phyloP scores from a whole-genome alignment of 2,797 vertebrate genomes.

The Agapornis canus region DNA sequence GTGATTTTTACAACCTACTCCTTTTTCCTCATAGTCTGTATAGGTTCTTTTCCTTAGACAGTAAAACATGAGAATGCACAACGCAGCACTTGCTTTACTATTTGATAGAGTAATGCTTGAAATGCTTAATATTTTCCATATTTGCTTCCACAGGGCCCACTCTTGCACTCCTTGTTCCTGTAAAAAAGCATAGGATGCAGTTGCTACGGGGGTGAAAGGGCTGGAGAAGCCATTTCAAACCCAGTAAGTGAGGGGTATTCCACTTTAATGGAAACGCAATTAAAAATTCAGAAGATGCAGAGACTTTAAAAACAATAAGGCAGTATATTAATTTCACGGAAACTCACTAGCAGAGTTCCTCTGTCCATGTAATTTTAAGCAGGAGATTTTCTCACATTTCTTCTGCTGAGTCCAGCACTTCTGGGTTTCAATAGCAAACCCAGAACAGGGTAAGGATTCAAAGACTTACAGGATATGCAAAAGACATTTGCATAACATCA shows the following conservation, averaged over 20 bases:
- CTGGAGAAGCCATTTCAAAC: background rate
- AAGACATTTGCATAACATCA: background rate
- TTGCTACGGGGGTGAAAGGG: background rate
- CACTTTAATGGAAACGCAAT: slow-evolving; percentile 47
- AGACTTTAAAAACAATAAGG: slow-evolving; percentile 14
- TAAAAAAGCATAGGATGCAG: background rate
- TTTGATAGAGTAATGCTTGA: background rate
- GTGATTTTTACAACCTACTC: background rate
- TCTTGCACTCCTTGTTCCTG: background rate
- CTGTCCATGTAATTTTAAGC: slow-evolving; percentile 18
- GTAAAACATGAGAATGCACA: slow-evolving; percentile 14
- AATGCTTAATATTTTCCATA: slow-evolving; percentile 13
- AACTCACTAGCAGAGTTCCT: background rate
- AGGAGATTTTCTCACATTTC: slow-evolving; percentile 56
- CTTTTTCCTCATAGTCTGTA: background rate
- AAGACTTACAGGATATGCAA: background rate
- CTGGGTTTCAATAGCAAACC: background rate
- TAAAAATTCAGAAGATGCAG: slow-evolving; percentile 56
- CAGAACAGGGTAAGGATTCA: background rate
- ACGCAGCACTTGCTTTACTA: background rate
- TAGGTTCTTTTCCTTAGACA: background rate
- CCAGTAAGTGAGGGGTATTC: background rate
- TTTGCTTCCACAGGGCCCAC: background rate
- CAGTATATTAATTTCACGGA: background rate
- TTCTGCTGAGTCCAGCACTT: background rate